Base-by-base conservation (phyloP, 2,113 vertebrate species). In the Perca schrenkii region DNA sequence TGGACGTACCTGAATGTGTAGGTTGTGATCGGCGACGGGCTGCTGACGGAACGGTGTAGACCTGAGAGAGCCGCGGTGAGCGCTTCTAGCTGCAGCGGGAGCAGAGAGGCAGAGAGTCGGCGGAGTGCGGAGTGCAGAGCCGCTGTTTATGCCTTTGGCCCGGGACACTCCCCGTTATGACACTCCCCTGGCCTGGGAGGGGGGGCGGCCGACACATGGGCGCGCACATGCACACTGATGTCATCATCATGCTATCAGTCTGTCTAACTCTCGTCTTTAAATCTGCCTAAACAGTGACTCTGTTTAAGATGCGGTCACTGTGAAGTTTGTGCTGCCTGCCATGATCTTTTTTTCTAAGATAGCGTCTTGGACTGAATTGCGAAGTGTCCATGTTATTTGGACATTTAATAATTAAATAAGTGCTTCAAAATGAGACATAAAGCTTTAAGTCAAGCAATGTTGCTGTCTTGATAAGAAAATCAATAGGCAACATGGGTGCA, bases 131-230 rank as follows among this genome's bases (percentile, higher is more conserved):
- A 53, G 56, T 52, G 53, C 36, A 36, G 72, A 76, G 73, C 86
- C 67, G 89, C 89, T 79, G 84, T 88, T 88, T 88, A 63, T 86
- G 86, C 10, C 1, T 16, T 3, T n/a, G 80, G 52, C 36, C 85
- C 81, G 79, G 84, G 86, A 85, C 83, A 86, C 92, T 89, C 93
- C 89, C 89, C 77, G 85, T 82, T 86, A 84, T 50, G 88, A 88
- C 89, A 82, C 88, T 47, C 89, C 90, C 86, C 68, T 14, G 47
- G 50, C 17, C 64, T 17, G 72, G 57, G 40, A 34, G 4, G n/a
- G 43, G 58, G 63, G 22, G 52, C 50, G 64, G 53, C 12, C 52
- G 22, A 14, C 56, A 46, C 74, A 2, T 6, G 56, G n/a, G 12
- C 61, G 67, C 58, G 71, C 58, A 74, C 80, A 56, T 1, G 65